Conservation (phyloP, 2,113 vertebrate genomes). For the Cynopterus brachyotis region DNA sequence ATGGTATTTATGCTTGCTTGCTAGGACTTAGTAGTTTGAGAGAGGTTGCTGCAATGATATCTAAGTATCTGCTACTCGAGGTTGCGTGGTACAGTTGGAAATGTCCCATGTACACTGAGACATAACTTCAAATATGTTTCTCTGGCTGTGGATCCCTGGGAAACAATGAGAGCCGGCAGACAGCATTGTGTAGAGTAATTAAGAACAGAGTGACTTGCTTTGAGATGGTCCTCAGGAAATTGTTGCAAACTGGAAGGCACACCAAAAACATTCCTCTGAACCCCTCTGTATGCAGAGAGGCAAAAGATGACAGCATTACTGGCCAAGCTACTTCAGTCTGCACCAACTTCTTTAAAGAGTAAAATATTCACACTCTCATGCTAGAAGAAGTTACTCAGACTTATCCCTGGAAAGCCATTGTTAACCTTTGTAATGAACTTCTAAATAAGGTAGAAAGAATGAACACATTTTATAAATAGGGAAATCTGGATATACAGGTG, state of each 20-base stretch:
- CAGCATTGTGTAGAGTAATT: conserved; percentile 18
- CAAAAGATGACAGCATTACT: neutral
- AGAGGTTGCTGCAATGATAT: neutral
- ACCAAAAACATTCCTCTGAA: neutral
- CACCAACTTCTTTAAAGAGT: neutral
- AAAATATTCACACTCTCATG: neutral
- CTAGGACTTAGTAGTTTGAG: neutral
- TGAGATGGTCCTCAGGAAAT: conserved; percentile 28
- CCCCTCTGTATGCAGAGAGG: neutral
- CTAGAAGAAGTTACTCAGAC: conserved; percentile 36
- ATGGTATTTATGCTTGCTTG: neutral
- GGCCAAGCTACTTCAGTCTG: neutral
- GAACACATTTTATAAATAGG: neutral
- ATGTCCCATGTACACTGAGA: neutral
- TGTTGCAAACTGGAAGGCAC: neutral
- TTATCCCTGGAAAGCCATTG: conserved; percentile 24
- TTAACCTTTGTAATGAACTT: conserved; percentile 53
- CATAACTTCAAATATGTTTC: neutral
- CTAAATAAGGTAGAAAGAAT: conserved; percentile 21
- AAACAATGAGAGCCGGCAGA: conserved; percentile 31
- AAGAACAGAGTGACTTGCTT: neutral
- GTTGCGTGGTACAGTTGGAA: neutral
- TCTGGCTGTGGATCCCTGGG: conserved; percentile 13
- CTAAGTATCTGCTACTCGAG: neutral
- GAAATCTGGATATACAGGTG: conserved; percentile 32